phyloP scores from a whole-genome alignment of 2,113 vertebrate species.

The Entelurus aequoreus region DNA sequence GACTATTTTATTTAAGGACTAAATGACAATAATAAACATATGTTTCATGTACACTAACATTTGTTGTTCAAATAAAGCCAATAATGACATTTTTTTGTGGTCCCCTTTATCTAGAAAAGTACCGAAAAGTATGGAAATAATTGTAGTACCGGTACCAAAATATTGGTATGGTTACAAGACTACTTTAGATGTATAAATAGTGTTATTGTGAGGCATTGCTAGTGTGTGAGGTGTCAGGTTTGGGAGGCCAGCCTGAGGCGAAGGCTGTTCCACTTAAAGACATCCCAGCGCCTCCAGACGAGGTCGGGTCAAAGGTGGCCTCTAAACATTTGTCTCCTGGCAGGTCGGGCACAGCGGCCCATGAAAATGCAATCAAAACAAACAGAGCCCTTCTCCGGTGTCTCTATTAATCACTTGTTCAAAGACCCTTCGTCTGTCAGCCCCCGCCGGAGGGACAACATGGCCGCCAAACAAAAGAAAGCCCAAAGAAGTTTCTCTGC shows the following conservation, averaged over 20 bases:
- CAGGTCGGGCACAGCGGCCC: constrained; percentile 71
- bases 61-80: too few species aligned
- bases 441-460: constrained; percentile 60
- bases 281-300: constrained; percentile 64
- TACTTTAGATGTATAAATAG: too few species aligned
- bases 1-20: too few species aligned
- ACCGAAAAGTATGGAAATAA: too few species aligned
- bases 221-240: constrained; percentile 58
- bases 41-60: too few species aligned
- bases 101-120: too few species aligned
- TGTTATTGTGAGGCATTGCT: too few species aligned
- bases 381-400: constrained; percentile 74
- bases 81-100: too few species aligned
- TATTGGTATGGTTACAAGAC: too few species aligned
- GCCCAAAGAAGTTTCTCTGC: constrained; percentile 49
- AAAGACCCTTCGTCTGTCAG: constrained; percentile 67
- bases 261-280: constrained; percentile 74
- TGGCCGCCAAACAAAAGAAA: constrained; percentile 69
- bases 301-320: constrained; percentile 68
- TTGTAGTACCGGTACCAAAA: too few species aligned
- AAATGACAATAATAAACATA: too few species aligned
- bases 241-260: constrained; percentile 63
- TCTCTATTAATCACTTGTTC: constrained; percentile 75
- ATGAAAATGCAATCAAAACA: constrained; percentile 80
- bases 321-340: constrained; percentile 73